Base-by-base conservation (phyloP, 2,113 vertebrate genomes). In the Oncorhynchus tshawytscha region DNA sequence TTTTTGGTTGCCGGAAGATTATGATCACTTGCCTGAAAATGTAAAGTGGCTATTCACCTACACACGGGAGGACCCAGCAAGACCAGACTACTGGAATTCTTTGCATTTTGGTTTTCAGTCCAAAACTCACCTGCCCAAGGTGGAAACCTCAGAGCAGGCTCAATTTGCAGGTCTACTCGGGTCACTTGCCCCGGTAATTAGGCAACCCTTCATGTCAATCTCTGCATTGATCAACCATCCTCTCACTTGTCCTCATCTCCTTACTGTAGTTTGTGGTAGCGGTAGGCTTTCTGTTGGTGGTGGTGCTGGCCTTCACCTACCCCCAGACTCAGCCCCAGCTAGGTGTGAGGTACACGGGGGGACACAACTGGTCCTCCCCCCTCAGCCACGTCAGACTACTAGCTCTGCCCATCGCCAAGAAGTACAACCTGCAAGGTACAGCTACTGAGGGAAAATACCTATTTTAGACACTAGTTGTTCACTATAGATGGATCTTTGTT, bases 381-480 rank as follows among this genome's bases (percentile, higher is more conserved):
- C 71, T 99, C 2, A 91, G 90, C 59, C 96, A 97, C 67, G 94
- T 96, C 82, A 95, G 97, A 0, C 92, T 99, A 76, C 90, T 98
- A 84, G 94, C 95, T 12, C 87, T 99, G 84, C 97, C 97, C 67
- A 98, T 99, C 72, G 95, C 96, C 86, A 96, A 95, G 92, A 99
- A 98, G 86, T 96, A 99, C 85, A 96, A 97, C 92, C 86, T 96
- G 1, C 95, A 96, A 91, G 94, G 95, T 95, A 20, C 59, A 62
- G 6, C 12, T 16, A 22, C 22, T 8, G 4, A 71, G 60, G 51
- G 13, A 3, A 54, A 15, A 54, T 0, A 5, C 5, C 54, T 20
- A 7, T 20, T n/a, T 62, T 62, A n/a, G 1, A 22, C n/a, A 24
- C n/a, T 24, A 16, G 6, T 62, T n/a, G n/a, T 62, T 62, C 4